These are phyloP conservation scores for Ceratitis capitata DNA, from an alignment of 1,140 invertebrate genomes.

Conservation along the genomic window DNA sequence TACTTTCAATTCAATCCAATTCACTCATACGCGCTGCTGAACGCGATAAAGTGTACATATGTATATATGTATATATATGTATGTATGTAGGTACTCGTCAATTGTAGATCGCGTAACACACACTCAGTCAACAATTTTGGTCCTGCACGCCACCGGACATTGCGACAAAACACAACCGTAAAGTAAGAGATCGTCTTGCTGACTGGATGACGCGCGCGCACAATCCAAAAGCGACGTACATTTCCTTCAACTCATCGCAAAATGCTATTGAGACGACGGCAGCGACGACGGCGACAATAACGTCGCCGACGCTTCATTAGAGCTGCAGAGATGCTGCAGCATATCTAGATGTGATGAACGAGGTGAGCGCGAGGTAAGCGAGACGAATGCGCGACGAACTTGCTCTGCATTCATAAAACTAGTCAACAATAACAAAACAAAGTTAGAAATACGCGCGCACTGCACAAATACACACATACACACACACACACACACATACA, in stretches of 20 bases:
- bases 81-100: neutral
- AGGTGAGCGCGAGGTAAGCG: neutral
- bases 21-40: neutral
- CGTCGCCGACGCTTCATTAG: neutral
- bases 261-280: constrained; percentile 36
- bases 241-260: constrained; percentile 33
- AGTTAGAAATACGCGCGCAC: neutral
- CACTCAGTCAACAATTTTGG: constrained; percentile 2
- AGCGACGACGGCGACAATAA: neutral
- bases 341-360: neutral
- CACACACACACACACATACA: neutral
- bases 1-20: neutral
- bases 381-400: neutral
- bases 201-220: constrained; percentile 54
- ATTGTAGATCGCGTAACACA: neutral
- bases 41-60: too few relatives aligned
- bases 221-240: constrained; percentile 9
- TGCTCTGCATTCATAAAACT: constrained; percentile 39
- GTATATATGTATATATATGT: too few relatives aligned
- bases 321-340: neutral
- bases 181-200: constrained; percentile 64
- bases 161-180: constrained; percentile 59
- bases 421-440: constrained; percentile 15
- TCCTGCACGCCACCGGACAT: constrained; percentile 27
- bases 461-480: neutral